Base-by-base conservation (phyloP, 2,888 invertebrate species). In the Ecdyonurus torrentis region DNA sequence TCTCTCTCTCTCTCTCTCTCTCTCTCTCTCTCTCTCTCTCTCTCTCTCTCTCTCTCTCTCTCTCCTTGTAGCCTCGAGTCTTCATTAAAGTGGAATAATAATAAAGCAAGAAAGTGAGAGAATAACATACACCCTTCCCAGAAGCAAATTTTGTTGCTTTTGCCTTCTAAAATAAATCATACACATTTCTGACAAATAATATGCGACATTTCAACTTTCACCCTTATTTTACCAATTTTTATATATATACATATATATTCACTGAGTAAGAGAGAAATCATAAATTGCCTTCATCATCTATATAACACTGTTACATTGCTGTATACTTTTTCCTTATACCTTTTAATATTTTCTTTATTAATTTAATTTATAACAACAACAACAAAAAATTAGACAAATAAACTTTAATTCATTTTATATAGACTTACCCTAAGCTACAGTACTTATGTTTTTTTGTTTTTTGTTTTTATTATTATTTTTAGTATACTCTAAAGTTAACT, bases 1-100 rank as follows among this genome's bases (percentile, higher is more conserved):
- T 23, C 25, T 60, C 24, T 61, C n/a, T 62, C 58, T 23, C 24
- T 18, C 59, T 58, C 23, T 20, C 53, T 61, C 63, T 2, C 5
- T 23, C 52, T 22, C 23, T 23, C 23, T 37, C 23, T 18, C 5
- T 52, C n/a, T 50, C 37, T 24, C 19, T 55, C 59, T 18, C 52
- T 25, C 19, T 23, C 18, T 20, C 23, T 24, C 62, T 20, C n/a
- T n/a, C n/a, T 23, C 25, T 60, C 24, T 61, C n/a, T 62, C 58
- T 23, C 24, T 18, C 59, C 25, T 22, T 20, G 23, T 61, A 61
- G 60, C 24, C 25, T n/a, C 37, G 19, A 37, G 37, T 10, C 37
- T 37, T 37, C 37, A 37, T 37, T 37, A 37, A 37, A 37, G 37
- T 10, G 37, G 37, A 37, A 37, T 37, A 37, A 37, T 37, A 37